These are phyloP conservation scores for Dicrostonyx torquatus DNA, from an alignment of 2,797 vertebrate genomes.

Conservation along the genomic window DNA sequence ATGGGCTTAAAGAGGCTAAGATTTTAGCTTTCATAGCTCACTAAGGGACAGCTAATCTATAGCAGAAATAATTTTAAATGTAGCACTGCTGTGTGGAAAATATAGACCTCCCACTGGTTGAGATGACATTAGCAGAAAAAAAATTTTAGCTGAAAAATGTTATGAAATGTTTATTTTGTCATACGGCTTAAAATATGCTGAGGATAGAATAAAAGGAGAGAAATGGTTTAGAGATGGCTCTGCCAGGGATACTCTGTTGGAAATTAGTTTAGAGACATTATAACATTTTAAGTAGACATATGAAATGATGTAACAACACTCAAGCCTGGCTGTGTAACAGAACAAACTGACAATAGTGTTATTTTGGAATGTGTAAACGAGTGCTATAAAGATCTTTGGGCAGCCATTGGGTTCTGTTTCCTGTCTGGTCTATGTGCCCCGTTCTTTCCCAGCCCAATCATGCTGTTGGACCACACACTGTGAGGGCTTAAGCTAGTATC, in stretches of 20 bases:
- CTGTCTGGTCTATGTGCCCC: neutral
- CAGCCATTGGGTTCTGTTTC: neutral
- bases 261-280: constrained; percentile 56
- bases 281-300: constrained; percentile 58
- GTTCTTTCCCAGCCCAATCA: neutral
- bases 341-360: neutral
- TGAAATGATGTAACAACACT: constrained; percentile 27
- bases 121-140: constrained; percentile 63
- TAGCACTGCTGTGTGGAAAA: constrained; percentile 60
- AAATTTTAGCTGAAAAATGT: constrained; percentile 55
- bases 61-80: constrained; percentile 68
- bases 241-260: constrained; percentile 23
- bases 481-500: neutral
- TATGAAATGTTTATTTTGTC: constrained; percentile 70
- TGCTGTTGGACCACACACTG: neutral
- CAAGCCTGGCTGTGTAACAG: neutral
- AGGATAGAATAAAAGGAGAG: constrained; percentile 38
- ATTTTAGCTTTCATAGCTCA: constrained; percentile 75
- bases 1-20: constrained; percentile 67
- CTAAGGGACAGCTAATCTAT: constrained; percentile 72
- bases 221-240: constrained; percentile 45
- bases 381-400: neutral
- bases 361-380: constrained; percentile 32
- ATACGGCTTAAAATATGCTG: constrained; percentile 48
- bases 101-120: constrained; percentile 51